Percentiles rank a stretch among this genome's conserved stretches.
Conservation (phyloP, 2,888 invertebrate genomes). For the Macrophya alboannulata region DNA sequence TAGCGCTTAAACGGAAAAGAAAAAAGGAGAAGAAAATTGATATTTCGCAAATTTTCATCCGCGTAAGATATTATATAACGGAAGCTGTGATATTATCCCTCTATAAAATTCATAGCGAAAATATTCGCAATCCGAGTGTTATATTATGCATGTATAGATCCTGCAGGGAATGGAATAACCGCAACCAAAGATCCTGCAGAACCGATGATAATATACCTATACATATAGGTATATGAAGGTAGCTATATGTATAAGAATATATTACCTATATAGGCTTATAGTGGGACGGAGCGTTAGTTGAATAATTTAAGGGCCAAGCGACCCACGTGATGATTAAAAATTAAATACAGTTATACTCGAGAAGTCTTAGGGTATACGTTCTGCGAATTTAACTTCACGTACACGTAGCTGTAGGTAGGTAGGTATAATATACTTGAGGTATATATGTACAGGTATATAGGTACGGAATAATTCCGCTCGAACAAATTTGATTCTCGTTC, state of each 20-base stretch:
- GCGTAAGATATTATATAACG: neutral
- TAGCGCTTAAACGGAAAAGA: neutral
- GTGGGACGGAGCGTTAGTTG: neutral
- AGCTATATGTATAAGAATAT: too few relatives aligned
- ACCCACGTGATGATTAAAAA: conserved; percentile 34
- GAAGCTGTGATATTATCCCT: neutral
- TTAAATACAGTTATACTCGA: conserved; percentile 8
- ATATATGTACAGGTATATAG: neutral
- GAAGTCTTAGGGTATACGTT: neutral
- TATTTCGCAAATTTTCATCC: neutral
- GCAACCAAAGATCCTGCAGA: neutral
- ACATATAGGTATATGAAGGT: neutral
- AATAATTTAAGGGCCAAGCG: conserved; percentile 24
- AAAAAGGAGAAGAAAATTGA: neutral
- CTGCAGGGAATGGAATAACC: neutral
- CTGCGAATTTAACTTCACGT: neutral
- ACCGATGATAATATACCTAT: too few relatives aligned
- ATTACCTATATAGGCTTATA: too few relatives aligned
- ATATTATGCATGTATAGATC: neutral
- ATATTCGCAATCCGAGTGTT: neutral
- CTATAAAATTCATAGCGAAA: neutral
- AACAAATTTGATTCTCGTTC: conserved; percentile 17
- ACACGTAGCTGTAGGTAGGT: neutral
- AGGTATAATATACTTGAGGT: neutral
- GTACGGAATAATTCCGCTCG: neutral